Base-by-base conservation (phyloP, 2,888 invertebrate genomes). In the Rotaria macrura region DNA sequence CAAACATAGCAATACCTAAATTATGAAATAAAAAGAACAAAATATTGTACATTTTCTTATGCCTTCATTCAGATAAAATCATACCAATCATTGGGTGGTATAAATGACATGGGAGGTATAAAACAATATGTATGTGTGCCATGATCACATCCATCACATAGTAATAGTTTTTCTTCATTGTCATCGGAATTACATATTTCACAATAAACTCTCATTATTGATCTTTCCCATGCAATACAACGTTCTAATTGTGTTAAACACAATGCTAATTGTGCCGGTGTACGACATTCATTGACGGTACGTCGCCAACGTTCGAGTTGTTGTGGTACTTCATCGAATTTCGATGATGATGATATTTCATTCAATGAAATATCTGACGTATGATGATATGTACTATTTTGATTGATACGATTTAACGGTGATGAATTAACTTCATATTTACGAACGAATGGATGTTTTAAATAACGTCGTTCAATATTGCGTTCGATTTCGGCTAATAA, bases 111-210 rank as follows among this genome's bases (percentile, higher is more conserved):
- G 23, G 55, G 83, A 20, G 86, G 86, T 25, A 95, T 96, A 93
- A 98, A 97, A 92, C 98, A 98, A 91, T 97, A 97, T 84, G 96
- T 97, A 92, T 98, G 98, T 92, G 97, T 97, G 84, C 97, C 98
- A 91, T 96, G 95, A 92, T 98, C 98, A 92, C 98, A 98, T 88
- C 96, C 95, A 92, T 98, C 98, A 91, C 98, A 98, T 43, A 98
- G 92, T 88, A 98, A 92, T 88, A 98, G 92, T 91, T 96, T 95
- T 88, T 96, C 97, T 91, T 98, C 97, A 89, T 96, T 95, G 92
- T 97, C 97, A 87, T 96, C 97, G 89, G 94, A 94, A 90, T 95
- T 94, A 92, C 98, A 98, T 92, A 98, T 96, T 92, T 98, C 97
- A 92, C 97, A 97, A 92, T 95, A 96, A 92, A 97, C 97, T 93